These are phyloP conservation scores for Polypedilum pembai DNA, from an alignment of 1,140 invertebrate genomes.

Conservation along the genomic window DNA sequence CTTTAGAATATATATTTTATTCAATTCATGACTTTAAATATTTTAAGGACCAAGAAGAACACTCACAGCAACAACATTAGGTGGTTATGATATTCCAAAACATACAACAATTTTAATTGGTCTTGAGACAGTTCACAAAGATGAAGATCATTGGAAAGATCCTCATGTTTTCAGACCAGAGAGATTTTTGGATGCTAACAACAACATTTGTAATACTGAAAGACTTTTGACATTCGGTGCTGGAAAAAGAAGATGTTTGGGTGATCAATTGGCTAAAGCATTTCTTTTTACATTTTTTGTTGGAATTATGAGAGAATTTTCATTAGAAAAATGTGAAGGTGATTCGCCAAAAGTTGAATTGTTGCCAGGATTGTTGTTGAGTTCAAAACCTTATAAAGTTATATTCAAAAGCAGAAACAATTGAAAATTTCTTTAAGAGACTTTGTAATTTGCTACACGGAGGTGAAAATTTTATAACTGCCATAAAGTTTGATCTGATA, in stretches of 20 bases:
- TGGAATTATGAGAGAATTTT: conserved; percentile 56
- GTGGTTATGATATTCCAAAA: conserved; percentile 59
- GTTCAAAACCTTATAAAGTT: conserved; percentile 42
- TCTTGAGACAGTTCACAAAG: conserved; percentile 53
- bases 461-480: too few species aligned
- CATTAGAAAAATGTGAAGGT: conserved; percentile 37
- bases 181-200: conserved; percentile 50
- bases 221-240: conserved; percentile 62
- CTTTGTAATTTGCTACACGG: too few species aligned
- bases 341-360: conserved; percentile 36
- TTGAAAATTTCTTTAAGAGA: too few species aligned
- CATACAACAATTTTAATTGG: conserved; percentile 57
- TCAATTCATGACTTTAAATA: too few species aligned
- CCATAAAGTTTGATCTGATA: too few species aligned
- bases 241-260: conserved; percentile 65
- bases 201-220: conserved; percentile 37
- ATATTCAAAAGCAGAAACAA: conserved; percentile 32
- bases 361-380: conserved; percentile 41
- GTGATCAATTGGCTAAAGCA: conserved; percentile 62
- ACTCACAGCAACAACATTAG: conserved; percentile 50
- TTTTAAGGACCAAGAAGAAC: conserved; percentile 56
- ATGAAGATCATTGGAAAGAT: conserved; percentile 55
- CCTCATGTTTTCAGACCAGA: conserved; percentile 65
- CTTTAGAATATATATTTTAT: too few species aligned
- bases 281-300: conserved; percentile 67